phyloP scores from a whole-genome alignment of 1,140 invertebrate genomes.

The Saxidomus purpurata region DNA sequence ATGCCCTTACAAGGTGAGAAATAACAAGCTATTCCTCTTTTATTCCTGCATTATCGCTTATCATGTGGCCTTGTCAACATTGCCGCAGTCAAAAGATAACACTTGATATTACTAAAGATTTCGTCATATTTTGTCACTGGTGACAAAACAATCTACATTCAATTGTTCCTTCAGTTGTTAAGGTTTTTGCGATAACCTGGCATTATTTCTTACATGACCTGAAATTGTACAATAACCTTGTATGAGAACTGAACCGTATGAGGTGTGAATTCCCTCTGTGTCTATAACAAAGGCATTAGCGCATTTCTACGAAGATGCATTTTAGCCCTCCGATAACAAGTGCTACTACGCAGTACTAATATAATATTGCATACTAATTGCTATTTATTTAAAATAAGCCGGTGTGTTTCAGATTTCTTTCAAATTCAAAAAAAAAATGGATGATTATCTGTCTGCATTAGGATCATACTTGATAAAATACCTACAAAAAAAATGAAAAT shows the following conservation, averaged over 20 bases:
- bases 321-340: too few relatives aligned
- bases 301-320: too few relatives aligned
- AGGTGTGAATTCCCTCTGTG: neutral
- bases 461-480: too few relatives aligned
- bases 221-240: too few relatives aligned
- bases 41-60: neutral
- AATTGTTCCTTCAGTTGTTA: neutral
- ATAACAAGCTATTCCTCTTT: neutral
- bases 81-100: neutral
- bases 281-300: too few relatives aligned
- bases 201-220: neutral
- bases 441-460: too few relatives aligned
- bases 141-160: slow-evolving; percentile 5
- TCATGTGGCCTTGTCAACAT: neutral
- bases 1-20: neutral
- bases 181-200: neutral
- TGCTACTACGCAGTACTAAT: too few relatives aligned
- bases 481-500: too few relatives aligned
- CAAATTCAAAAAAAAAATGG: too few relatives aligned
- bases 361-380: too few relatives aligned
- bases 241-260: neutral
- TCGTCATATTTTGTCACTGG: neutral
- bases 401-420: too few relatives aligned
- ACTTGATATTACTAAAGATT: neutral
- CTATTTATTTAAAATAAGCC: too few relatives aligned